A percentile compares a stretch with the other conserved stretches of the same genome.
phyloP scores from a whole-genome alignment of 2,888 invertebrate genomes.

The Nephrotoma flavescens region DNA sequence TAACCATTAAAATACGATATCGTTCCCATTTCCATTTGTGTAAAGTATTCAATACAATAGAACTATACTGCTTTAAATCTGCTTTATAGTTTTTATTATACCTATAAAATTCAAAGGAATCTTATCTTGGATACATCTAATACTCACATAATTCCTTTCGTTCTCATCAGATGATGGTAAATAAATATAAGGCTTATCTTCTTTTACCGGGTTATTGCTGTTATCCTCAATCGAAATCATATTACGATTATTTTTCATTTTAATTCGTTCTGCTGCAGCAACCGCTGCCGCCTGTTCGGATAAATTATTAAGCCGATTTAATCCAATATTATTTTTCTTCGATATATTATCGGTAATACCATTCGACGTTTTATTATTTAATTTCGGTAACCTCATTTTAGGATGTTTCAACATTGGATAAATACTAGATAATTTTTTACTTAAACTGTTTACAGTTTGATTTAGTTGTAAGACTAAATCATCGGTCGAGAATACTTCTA shows the following conservation, averaged over 20 bases:
- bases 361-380: slow-evolving; percentile 7
- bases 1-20: too few species aligned
- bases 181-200: slow-evolving; percentile 1
- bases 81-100: background rate
- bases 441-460: slow-evolving; percentile 26
- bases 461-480: slow-evolving; percentile 28
- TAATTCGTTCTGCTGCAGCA: background rate
- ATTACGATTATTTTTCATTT: background rate
- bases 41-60: too few species aligned
- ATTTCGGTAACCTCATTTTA: slow-evolving; percentile 22
- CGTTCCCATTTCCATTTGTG: too few species aligned
- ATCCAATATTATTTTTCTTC: background rate
- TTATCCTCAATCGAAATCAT: slow-evolving; percentile 4
- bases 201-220: background rate
- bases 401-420: slow-evolving; percentile 22
- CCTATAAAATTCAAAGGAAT: background rate
- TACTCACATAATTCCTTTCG: background rate
- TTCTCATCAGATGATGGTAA: background rate
- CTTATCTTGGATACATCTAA: background rate
- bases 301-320: background rate
- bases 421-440: background rate
- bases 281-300: background rate
- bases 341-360: background rate
- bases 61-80: too few species aligned
- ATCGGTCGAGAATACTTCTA: slow-evolving; percentile 52